Evolutionary conservation across 2,797 vertebrate species (phyloP).

Genomic region (Novumbra hubbsi): DNA sequence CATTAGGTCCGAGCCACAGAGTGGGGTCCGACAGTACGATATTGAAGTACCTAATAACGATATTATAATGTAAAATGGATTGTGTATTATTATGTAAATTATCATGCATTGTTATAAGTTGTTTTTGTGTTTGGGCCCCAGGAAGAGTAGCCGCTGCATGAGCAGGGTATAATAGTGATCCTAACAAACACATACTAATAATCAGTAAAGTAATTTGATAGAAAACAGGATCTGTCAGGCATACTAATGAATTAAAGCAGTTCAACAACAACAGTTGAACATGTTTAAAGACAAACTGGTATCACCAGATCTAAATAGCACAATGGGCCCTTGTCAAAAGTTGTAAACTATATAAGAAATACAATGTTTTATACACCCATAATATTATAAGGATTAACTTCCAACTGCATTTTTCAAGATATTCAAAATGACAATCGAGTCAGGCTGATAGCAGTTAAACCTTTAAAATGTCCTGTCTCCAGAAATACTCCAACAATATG

Average conservation of each 20-base stretch:
- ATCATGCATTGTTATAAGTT: too few relatives aligned
- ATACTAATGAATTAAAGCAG: background rate
- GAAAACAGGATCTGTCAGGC: background rate
- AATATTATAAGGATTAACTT: background rate
- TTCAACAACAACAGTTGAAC: background rate
- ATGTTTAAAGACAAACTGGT: background rate
- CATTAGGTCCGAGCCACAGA: background rate
- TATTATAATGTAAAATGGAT: too few relatives aligned
- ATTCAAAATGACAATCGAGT: constrained; percentile 19
- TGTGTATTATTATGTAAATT: too few relatives aligned
- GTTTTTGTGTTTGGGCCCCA: too few relatives aligned
- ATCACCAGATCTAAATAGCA: background rate
- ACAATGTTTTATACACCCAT: background rate
- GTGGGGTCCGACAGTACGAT: too few relatives aligned
- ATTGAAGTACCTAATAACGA: too few relatives aligned
- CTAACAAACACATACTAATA: background rate
- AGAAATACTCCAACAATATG: constrained; percentile 20
- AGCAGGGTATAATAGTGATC: too few relatives aligned
- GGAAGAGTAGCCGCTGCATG: too few relatives aligned
- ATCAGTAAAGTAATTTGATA: background rate
- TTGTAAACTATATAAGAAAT: background rate
- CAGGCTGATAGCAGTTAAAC: constrained; percentile 16
- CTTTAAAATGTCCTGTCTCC: constrained; percentile 20
- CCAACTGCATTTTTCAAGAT: constrained; percentile 6
- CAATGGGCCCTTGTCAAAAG: background rate